Conservation (phyloP, 1,140 invertebrate genomes). For the Wiebesia pumilae region DNA sequence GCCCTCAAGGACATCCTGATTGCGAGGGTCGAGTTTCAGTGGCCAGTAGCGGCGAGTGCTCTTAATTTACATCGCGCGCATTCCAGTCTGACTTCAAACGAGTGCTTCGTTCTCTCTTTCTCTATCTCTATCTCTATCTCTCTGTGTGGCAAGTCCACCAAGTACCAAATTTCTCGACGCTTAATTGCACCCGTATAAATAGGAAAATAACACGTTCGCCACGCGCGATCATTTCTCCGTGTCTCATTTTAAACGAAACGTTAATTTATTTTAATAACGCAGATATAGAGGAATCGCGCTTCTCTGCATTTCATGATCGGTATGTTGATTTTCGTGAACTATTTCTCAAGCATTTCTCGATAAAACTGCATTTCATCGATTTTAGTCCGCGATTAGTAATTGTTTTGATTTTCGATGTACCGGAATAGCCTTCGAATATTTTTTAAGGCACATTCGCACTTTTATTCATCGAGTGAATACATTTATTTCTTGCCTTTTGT, state of each 20-base stretch:
- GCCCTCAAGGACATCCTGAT: conserved; percentile 36
- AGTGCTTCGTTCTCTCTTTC: background rate
- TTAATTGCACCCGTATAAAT: conserved; percentile 3
- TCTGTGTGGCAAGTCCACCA: background rate
- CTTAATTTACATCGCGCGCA: conserved; percentile 39
- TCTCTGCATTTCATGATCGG: background rate
- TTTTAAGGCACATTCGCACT: background rate
- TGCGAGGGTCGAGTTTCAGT: conserved; percentile 53
- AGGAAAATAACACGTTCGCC: background rate
- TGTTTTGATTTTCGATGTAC: background rate
- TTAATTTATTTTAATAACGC: no score
- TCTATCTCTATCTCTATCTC: background rate
- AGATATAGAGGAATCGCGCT: background rate
- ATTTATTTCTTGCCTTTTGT: no score
- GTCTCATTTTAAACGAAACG: background rate
- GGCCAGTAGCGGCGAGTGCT: background rate
- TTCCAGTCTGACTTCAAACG: conserved; percentile 17
- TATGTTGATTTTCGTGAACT: no score
- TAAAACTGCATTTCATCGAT: background rate
- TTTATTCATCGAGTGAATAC: background rate
- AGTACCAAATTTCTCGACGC: background rate
- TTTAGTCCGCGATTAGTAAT: background rate
- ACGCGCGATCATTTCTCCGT: background rate
- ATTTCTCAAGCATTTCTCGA: no score
- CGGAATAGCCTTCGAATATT: background rate